phyloP scores from a whole-genome alignment of 1,140 invertebrate species.

The Brachionus paranguensis region DNA sequence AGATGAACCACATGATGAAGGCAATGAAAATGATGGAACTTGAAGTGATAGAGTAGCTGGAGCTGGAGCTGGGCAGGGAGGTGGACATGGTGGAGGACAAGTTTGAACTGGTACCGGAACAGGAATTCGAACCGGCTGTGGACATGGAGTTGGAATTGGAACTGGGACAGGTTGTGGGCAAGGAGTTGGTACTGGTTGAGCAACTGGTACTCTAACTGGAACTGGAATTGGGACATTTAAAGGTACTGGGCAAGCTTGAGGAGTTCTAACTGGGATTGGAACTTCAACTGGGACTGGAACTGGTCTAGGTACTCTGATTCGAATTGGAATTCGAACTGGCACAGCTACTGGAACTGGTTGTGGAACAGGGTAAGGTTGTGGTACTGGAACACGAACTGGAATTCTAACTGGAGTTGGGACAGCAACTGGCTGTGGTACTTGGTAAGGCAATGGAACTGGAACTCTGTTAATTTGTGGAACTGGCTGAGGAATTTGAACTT shows the following conservation, averaged over 20 bases:
- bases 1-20: neutral
- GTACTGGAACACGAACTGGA: neutral
- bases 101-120: neutral
- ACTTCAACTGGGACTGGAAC: constrained; percentile 11
- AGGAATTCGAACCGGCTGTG: neutral
- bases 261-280: neutral
- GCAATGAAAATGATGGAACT: neutral
- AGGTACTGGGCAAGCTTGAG: neutral
- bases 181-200: neutral
- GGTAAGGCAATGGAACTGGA: neutral
- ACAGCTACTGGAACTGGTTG: neutral
- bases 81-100: neutral
- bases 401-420: neutral
- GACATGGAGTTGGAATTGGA: neutral
- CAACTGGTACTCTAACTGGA: neutral
- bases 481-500: neutral
- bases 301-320: neutral
- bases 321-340: neutral
- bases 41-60: neutral
- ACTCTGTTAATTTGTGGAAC: neutral
- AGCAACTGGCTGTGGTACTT: neutral
- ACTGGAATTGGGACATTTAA: neutral
- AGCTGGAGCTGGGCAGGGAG: neutral
- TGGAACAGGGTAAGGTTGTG: neutral
- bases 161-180: neutral